Conservation (phyloP, 2,113 vertebrate genomes). For the Cyprinodon brontotheroides region DNA sequence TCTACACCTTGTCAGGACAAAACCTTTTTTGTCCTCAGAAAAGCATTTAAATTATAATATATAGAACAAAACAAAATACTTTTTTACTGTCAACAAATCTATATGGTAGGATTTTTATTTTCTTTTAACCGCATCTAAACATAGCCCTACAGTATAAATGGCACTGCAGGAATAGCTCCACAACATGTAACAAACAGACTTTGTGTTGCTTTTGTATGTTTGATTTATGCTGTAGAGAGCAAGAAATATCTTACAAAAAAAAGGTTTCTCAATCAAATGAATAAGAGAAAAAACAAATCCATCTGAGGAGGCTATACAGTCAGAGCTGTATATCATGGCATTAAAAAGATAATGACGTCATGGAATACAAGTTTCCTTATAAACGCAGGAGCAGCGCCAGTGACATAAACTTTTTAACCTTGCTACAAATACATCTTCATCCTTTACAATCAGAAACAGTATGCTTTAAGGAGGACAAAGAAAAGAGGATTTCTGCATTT, state of each 20-base stretch:
- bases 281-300: slow-evolving; percentile 39
- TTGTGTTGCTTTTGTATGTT: not conserved
- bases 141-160: not conserved
- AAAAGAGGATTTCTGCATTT: slow-evolving; percentile 39
- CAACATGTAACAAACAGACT: not conserved
- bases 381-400: slow-evolving; percentile 59
- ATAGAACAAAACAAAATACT: no score
- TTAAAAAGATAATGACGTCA: slow-evolving; percentile 3
- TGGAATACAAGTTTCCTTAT: slow-evolving; percentile 51
- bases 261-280: slow-evolving; percentile 38
- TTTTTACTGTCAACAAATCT: not conserved
- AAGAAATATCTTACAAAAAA: slow-evolving; percentile 30
- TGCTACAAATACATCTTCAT: slow-evolving; percentile 72
- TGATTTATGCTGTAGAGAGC: not conserved
- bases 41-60: no score
- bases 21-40: no score
- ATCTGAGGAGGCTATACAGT: slow-evolving; percentile 24
- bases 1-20: no score
- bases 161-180: not conserved
- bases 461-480: slow-evolving; percentile 58
- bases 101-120: not conserved
- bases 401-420: slow-evolving; percentile 75
- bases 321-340: slow-evolving; percentile 26
- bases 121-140: not conserved
- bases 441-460: slow-evolving; percentile 58